Evolutionary conservation across 2,113 vertebrate genomes (phyloP), one percentile per base, ranked within the genome.

Genomic region (Misgurnus mizolepis): DNA sequence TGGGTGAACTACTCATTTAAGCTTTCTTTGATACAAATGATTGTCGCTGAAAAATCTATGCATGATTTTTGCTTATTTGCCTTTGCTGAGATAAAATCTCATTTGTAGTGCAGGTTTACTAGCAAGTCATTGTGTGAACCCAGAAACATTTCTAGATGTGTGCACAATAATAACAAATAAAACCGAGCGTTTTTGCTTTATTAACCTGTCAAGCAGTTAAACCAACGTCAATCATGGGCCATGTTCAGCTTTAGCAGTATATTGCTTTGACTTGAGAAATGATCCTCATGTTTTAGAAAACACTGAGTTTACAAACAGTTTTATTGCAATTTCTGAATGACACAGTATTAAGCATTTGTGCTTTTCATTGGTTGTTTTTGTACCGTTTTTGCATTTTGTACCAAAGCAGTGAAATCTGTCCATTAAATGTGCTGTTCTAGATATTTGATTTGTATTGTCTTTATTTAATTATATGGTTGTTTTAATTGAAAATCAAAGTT

Each of bases 371-470:
- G 56, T 50, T 41, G 27, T 14, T 76, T 80, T 89, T 92, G 87
- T 91, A 91, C 88, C 83, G 86, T 78, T 85, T 79, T 80, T 92
- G 90, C 85, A 87, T 91, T 92, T 93, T 93, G 91, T 92, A 91
- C 84, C 80, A 86, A 88, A 87, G 89, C 79, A 88, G 88, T 90
- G 90, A 87, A 81, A 49, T 78, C 22, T 80, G 85, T 86, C 90
- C 85, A 93, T 93, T 94, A 93, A 94, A 94, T 85, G 78, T 85
- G 85, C 85, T 62, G 86, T 88, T 89, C 86, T 87, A 90, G 82
- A 87, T 78, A 75, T 80, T 79, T 82, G 12, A 53, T 89, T 93
- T 92, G 91, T 92, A 67, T 90, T 92, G 92, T 92, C 89, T 90
- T 93, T 77, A 87, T 91, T 93, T 88, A 82, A 81, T 78, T 70